A percentile compares a stretch with the other conserved stretches of the same genome.
Evolutionary conservation across 37 sponge, comb jelly and placozoan genomes (phyloP).

Genomic region (Haliclona indistincta): DNA sequence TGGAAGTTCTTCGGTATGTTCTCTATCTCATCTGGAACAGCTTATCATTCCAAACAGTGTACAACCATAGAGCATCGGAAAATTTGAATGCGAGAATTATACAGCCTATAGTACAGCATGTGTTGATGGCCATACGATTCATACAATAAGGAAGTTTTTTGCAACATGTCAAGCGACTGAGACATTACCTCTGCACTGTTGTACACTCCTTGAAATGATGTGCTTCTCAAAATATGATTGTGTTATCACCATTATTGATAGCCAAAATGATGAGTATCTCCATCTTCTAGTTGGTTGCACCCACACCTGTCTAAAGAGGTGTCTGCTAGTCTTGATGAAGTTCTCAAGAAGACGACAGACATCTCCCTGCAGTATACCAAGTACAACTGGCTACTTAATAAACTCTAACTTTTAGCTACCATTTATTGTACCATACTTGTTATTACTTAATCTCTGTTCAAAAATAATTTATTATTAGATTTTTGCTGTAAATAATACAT

Average conservation of each 20-base stretch:
- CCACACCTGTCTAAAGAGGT: slow-evolving; percentile 26
- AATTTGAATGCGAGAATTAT: too few species aligned
- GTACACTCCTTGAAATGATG: neutral
- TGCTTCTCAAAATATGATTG: neutral
- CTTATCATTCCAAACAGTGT: too few species aligned
- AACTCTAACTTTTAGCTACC: slow-evolving; percentile 11
- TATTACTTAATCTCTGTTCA: neutral
- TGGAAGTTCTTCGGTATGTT: neutral
- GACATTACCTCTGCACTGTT: too few species aligned
- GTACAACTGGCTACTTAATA: slow-evolving; percentile 84
- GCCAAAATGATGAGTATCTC: too few species aligned
- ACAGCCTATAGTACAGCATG: too few species aligned
- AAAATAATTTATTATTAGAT: slow-evolving; percentile 1
- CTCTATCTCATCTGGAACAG: too few species aligned
- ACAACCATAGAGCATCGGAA: too few species aligned
- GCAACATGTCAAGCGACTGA: neutral
- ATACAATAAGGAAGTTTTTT: too few species aligned
- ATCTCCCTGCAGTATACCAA: slow-evolving; percentile 40
- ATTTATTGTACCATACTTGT: neutral
- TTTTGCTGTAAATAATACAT: slow-evolving; percentile 3
- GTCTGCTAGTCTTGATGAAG: slow-evolving; percentile 6
- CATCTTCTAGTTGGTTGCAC: slow-evolving; percentile 21
- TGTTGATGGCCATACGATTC: too few species aligned
- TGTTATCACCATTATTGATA: neutral
- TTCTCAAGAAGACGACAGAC: slow-evolving; percentile 26